A percentile compares a stretch with the other conserved stretches of the same genome.
Evolutionary conservation across 2,888 invertebrate species (phyloP).

Genomic region (Leucophenga montana): DNA sequence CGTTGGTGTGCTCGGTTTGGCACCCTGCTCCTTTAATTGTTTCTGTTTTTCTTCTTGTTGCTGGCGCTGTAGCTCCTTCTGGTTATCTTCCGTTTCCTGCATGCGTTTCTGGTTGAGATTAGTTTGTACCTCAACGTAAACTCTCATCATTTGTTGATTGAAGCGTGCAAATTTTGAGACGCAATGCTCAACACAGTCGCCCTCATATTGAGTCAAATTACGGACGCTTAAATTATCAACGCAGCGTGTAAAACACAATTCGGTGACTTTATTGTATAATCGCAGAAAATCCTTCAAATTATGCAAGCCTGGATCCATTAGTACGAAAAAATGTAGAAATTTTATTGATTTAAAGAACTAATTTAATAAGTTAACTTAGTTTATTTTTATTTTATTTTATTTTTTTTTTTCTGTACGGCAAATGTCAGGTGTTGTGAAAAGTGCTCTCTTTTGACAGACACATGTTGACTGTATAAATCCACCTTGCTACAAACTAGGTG

Average conservation of each 20-base stretch:
- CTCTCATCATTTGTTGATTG: conserved; percentile 72
- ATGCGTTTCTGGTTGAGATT: conserved; percentile 68
- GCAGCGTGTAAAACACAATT: conserved; percentile 70
- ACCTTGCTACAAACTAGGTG: too few species aligned
- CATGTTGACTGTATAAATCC: too few species aligned
- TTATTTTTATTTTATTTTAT: too few species aligned
- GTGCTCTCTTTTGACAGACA: too few species aligned
- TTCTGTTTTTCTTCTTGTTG: conserved; percentile 44
- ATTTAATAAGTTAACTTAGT: not conserved
- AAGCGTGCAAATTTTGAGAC: conserved; percentile 72
- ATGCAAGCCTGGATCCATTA: conserved; percentile 61
- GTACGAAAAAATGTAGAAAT: conserved; percentile 7
- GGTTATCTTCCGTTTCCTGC: conserved; percentile 65
- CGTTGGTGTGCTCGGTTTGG: conserved; percentile 37
- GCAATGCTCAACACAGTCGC: conserved; percentile 68
- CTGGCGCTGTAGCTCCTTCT: conserved; percentile 49
- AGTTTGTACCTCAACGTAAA: conserved; percentile 72
- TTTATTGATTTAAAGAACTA: conserved; percentile 2
- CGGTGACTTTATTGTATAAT: conserved; percentile 73
- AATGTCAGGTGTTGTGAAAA: too few species aligned
- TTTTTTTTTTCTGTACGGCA: too few species aligned
- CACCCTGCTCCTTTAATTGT: conserved; percentile 34
- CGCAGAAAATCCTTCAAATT: conserved; percentile 71
- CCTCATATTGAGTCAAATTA: conserved; percentile 62
- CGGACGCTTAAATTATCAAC: conserved; percentile 69